Percentiles rank a stretch among this genome's conserved stretches.
phyloP scores from a whole-genome alignment of 1,140 invertebrate genomes.

The Leguminivora glycinivorella region DNA sequence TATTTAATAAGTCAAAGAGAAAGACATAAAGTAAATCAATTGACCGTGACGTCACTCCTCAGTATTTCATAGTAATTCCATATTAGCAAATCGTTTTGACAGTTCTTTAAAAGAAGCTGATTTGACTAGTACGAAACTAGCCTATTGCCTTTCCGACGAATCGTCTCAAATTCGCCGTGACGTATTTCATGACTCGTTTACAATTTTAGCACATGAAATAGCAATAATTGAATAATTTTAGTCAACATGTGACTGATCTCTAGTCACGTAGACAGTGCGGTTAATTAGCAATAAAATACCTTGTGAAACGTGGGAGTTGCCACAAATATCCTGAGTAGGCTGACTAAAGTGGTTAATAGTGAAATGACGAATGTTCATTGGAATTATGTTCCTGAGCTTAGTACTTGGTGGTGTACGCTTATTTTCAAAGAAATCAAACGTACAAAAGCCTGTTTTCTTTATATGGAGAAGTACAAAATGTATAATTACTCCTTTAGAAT shows the following conservation, averaged over 20 bases:
- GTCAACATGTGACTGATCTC: not conserved
- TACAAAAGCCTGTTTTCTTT: too few relatives aligned
- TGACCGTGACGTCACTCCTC: too few relatives aligned
- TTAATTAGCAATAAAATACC: not conserved
- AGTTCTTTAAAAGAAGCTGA: too few relatives aligned
- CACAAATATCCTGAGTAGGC: not conserved
- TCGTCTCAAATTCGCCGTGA: not conserved
- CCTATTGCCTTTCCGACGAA: not conserved
- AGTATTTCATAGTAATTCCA: too few relatives aligned
- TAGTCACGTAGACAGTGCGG: not conserved
- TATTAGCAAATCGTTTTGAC: too few relatives aligned
- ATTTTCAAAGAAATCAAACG: too few relatives aligned
- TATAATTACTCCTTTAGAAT: too few relatives aligned
- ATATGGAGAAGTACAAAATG: too few relatives aligned
- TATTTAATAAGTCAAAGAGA: too few relatives aligned
- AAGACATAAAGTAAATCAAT: too few relatives aligned
- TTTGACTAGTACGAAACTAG: too few relatives aligned
- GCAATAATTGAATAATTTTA: constrained; percentile 9
- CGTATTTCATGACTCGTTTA: not conserved
- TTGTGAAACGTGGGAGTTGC: not conserved
- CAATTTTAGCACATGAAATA: not conserved
- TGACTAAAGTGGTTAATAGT: not conserved
- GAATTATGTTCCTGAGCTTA: not conserved
- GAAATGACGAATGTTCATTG: not conserved
- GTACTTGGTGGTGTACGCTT: too few relatives aligned